Conservation (phyloP, 2,113 vertebrate genomes). For the Dissostichus mawsoni region DNA sequence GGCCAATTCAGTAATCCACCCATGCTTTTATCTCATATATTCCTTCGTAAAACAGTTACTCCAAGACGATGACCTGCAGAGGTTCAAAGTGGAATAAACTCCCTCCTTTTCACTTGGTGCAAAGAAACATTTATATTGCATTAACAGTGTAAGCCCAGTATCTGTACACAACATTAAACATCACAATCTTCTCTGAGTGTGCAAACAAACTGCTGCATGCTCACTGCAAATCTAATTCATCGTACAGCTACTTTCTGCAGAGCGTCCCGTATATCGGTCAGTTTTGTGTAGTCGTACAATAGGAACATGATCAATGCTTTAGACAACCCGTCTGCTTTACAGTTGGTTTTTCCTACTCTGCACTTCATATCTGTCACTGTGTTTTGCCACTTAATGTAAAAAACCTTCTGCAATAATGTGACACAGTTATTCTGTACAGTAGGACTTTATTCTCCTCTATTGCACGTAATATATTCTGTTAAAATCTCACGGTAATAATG, state of each 20-base stretch:
- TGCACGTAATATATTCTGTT: conserved; percentile 2
- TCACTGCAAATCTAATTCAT: not conserved
- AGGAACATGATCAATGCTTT: conserved; percentile 1
- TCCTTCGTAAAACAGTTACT: not conserved
- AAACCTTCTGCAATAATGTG: conserved; percentile 14
- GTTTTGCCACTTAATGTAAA: conserved; percentile 21
- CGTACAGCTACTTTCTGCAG: not conserved
- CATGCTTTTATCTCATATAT: not conserved
- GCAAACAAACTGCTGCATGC: not conserved
- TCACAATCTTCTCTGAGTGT: not conserved
- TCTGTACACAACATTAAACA: not conserved
- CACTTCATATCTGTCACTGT: conserved; percentile 14
- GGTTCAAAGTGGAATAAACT: not conserved
- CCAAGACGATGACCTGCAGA: not conserved
- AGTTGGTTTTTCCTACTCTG: not conserved
- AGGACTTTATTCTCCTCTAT: too few species aligned
- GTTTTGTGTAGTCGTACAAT: not conserved
- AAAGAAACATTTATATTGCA: conserved; percentile 1
- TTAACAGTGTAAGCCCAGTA: not conserved
- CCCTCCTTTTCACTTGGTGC: not conserved
- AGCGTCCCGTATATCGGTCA: conserved; percentile 6
- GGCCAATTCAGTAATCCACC: too few species aligned
- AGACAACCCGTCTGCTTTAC: conserved; percentile 14
- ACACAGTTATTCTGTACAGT: not conserved
- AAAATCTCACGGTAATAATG: conserved; percentile 45